Evolutionary conservation across 2,888 invertebrate species (phyloP).

Genomic region (Stictocephala bisonia): DNA sequence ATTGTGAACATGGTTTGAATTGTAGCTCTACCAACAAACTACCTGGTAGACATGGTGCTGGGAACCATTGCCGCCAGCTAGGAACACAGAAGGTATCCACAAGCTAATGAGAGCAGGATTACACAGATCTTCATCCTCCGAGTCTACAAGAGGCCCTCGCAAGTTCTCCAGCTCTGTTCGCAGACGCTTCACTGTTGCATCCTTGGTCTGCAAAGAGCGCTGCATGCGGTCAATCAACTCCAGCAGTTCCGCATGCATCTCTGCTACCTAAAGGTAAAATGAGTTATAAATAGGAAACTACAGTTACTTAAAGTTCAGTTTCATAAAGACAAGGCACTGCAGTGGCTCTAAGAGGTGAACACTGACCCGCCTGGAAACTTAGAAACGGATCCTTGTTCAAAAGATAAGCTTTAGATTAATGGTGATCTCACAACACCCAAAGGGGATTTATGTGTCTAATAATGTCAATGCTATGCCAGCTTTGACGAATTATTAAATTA

Average conservation of each 20-base stretch:
- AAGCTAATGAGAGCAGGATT: constrained; percentile 75
- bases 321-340: too few relatives aligned
- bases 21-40: too few relatives aligned
- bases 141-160: constrained; percentile 71
- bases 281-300: neutral
- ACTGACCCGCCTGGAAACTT: too few relatives aligned
- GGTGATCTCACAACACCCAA: too few relatives aligned
- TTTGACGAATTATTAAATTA: too few relatives aligned
- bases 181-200: constrained; percentile 70
- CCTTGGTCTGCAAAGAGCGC: constrained; percentile 74
- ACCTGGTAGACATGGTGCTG: constrained; percentile 94
- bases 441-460: too few relatives aligned
- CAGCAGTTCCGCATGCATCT: constrained; percentile 95
- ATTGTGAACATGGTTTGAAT: too few relatives aligned
- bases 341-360: too few relatives aligned
- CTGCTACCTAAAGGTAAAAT: constrained; percentile 75
- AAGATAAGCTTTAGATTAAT: too few relatives aligned
- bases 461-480: too few relatives aligned
- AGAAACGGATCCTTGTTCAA: too few relatives aligned
- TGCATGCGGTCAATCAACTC: constrained; percentile 90
- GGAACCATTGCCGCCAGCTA: constrained; percentile 74
- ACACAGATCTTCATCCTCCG: constrained; percentile 64
- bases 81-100: constrained; percentile 89
- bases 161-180: constrained; percentile 74
- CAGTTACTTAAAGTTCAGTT: neutral